These are phyloP conservation scores for Drosophila melanosoma DNA, from an alignment of 2,888 invertebrate species.

Conservation along the genomic window DNA sequence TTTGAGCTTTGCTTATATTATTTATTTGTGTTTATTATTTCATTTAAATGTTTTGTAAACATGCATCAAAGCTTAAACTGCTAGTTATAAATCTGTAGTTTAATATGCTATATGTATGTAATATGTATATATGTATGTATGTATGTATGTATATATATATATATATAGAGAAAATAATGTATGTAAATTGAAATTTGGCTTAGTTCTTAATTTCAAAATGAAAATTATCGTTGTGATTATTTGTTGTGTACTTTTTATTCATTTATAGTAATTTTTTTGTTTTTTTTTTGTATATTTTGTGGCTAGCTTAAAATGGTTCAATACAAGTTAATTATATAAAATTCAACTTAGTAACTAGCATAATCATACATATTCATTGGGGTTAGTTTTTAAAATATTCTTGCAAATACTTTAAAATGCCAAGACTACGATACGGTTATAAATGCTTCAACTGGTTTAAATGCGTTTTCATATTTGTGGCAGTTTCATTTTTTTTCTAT, in stretches of 20 bases:
- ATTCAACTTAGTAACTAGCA: slow-evolving; percentile 34
- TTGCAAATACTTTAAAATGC: slow-evolving; percentile 13
- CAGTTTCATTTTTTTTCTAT: slow-evolving; percentile 52
- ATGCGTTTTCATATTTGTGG: slow-evolving; percentile 64
- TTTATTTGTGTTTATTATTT: slow-evolving; percentile 63
- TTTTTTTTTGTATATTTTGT: slow-evolving; percentile 36
- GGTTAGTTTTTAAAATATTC: slow-evolving; percentile 19
- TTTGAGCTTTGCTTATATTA: slow-evolving; percentile 41
- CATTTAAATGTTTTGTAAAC: slow-evolving; percentile 82
- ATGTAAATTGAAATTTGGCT: slow-evolving; percentile 35
- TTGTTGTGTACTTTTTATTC: slow-evolving; percentile 12
- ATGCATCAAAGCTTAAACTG: slow-evolving; percentile 81
- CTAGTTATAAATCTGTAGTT: slow-evolving; percentile 66
- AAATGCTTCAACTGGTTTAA: slow-evolving; percentile 77
- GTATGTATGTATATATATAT: slow-evolving; percentile 12
- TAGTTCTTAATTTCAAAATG: slow-evolving; percentile 32
- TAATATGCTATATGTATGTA: slow-evolving; percentile 17
- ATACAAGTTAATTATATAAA: slow-evolving; percentile 18
- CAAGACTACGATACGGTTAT: slow-evolving; percentile 60
- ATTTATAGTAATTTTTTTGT: not conserved
- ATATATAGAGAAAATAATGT: slow-evolving; percentile 30
- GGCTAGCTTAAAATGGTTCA: slow-evolving; percentile 33
- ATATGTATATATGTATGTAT: slow-evolving; percentile 12
- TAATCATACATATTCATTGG: slow-evolving; percentile 31
- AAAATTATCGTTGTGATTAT: slow-evolving; percentile 47